Evolutionary conservation across 2,113 vertebrate genomes (phyloP).

Genomic region (Tragelaphus strepsiceros): DNA sequence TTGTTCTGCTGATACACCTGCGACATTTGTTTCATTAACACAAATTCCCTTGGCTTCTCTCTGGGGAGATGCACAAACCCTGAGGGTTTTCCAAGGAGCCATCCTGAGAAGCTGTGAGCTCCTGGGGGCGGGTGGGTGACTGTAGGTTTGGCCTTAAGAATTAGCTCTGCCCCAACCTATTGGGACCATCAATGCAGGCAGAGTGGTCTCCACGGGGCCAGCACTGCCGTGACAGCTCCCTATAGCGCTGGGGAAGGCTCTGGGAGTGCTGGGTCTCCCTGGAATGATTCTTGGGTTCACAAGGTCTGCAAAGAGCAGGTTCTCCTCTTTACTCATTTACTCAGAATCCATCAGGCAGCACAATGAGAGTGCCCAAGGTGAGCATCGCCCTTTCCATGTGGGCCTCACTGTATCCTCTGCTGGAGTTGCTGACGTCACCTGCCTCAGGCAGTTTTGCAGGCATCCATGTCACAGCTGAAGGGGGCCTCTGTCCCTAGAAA

Average conservation of each 20-base stretch:
- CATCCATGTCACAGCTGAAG: accelerated
- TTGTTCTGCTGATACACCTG: neutral
- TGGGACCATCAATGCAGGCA: accelerated
- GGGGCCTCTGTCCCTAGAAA: accelerated
- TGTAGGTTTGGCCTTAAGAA: too few species aligned
- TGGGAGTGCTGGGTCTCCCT: too few species aligned
- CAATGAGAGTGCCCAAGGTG: too few species aligned
- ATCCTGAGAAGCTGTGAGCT: accelerated
- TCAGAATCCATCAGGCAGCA: neutral
- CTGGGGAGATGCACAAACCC: neutral
- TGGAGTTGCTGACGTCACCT: accelerated
- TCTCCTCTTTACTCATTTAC: neutral
- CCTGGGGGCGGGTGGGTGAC: accelerated
- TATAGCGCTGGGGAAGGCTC: accelerated
- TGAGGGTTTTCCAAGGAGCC: neutral
- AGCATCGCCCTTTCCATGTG: accelerated
- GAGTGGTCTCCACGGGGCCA: neutral
- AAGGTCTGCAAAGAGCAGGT: neutral
- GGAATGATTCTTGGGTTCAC: accelerated
- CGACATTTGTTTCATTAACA: neutral
- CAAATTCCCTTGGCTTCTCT: neutral
- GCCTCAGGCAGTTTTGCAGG: neutral
- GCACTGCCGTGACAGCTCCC: accelerated
- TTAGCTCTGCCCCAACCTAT: too few species aligned
- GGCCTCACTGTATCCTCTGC: neutral